Evolutionary conservation across 2,113 vertebrate genomes (phyloP), one percentile per base, ranked within the genome.

Genomic region (Eublepharis macularius): DNA sequence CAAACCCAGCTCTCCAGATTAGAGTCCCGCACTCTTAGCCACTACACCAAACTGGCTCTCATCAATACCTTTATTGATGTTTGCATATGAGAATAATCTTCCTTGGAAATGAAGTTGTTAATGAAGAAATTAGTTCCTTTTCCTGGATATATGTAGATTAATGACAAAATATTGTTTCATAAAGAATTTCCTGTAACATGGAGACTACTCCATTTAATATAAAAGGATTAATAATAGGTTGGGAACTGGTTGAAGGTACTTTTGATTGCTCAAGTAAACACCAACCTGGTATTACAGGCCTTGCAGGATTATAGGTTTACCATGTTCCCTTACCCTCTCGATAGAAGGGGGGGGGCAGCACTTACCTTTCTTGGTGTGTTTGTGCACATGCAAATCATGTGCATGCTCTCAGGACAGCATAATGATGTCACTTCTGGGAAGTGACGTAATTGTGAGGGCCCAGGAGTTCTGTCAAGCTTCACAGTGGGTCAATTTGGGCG

Each of bases 41-140:
- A n/a, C n/a, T n/a, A n/a, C n/a, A n/a, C n/a, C n/a, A n/a, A n/a
- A n/a, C n/a, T n/a, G n/a, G n/a, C n/a, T n/a, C n/a, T n/a, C n/a
- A n/a, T n/a, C n/a, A n/a, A 89, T 47, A 76, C 49, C 63, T 90
- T 90, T 88, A 93, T 89, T 92, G 81, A 94, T 95, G 84, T 92
- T 81, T 90, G 87, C 41, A 89, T 92, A 85, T n/a, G 90, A 95
- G 82, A 91, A 29, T 85, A 91, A 86, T 93, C 77, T 66, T 93
- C 87, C 83, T 90, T 89, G 73, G 78, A 94, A 95, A 94, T 90
- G 1, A 90, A 47, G 76, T 84, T 94, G 75, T 57, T 92, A 92
- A 87, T 81, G 66, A 34, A 90, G 14, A 82, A 93, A 89, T 92
- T 41, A 94, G 57, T 85, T 13, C 72, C 21, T 79, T 91, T 92